A percentile compares a stretch with the other conserved stretches of the same genome.
Evolutionary conservation across 2,113 vertebrate genomes (phyloP).

Genomic region (Oryzias melastigma): DNA sequence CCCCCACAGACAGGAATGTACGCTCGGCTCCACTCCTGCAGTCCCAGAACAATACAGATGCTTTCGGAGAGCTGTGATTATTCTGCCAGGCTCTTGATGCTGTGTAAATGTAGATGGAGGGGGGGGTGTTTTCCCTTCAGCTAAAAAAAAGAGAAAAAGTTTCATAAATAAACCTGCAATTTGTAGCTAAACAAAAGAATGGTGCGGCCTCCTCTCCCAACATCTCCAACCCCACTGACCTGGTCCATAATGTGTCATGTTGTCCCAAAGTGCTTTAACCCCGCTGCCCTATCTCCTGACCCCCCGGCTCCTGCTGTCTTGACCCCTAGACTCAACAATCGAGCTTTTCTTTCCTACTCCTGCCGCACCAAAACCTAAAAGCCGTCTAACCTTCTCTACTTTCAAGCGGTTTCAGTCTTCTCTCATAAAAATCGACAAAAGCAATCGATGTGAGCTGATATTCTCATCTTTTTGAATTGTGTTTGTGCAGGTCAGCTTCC

Average conservation of each 20-base stretch:
- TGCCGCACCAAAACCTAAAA: conserved; percentile 14
- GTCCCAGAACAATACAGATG: conserved; percentile 72
- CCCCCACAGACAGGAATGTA: conserved; percentile 68
- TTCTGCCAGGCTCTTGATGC: conserved; percentile 61
- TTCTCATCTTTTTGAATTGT: conserved; percentile 6
- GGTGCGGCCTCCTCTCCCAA: conserved; percentile 19
- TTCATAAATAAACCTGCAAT: conserved; percentile 69
- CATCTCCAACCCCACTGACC: conserved; percentile 51
- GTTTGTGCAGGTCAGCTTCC: conserved; percentile 83
- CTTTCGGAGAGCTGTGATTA: conserved; percentile 57
- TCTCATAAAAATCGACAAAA: background rate
- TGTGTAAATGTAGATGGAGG: conserved; percentile 63
- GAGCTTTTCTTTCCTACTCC: conserved; percentile 51
- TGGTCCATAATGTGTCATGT: conserved; percentile 45
- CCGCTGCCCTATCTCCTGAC: conserved; percentile 59
- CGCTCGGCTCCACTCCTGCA: conserved; percentile 55
- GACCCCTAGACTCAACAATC: conserved; percentile 58
- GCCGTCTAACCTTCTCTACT: conserved; percentile 16
- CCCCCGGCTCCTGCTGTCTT: conserved; percentile 53
- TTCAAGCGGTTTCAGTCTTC: conserved; percentile 20
- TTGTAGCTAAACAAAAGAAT: conserved; percentile 59
- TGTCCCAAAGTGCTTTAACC: conserved; percentile 55
- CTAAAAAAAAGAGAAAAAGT: conserved; percentile 30
- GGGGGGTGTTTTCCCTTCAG: conserved; percentile 60
- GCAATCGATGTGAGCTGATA: background rate